Base-by-base conservation (phyloP, 2,888 invertebrate genomes). In the Yponomeuta malinellus region DNA sequence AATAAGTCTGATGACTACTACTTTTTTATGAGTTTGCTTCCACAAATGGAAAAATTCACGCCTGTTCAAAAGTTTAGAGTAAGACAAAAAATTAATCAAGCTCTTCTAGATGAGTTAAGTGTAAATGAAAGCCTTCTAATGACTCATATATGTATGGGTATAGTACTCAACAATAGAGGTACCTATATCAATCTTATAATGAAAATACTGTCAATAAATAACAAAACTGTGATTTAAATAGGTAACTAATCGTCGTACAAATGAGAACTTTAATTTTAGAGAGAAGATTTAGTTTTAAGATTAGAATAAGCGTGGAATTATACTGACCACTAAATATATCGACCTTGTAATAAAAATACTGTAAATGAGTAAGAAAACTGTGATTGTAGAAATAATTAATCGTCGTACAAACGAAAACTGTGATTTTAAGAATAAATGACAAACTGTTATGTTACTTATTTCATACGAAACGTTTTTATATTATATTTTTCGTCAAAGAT, bases 21-120 rank as follows among this genome's bases (percentile, higher is more conserved):
- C 75, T 76, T 77, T 74, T 75, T 77, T 74, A 67, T 74, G 75
- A 77, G 75, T 75, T 75, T 77, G 74, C 74, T 76, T 74, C 75
- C 75, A 71, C 75, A 74, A 74, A 75, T 77, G 75, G 76, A 77
- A 70, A 74, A 77, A 70, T 76, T 77, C 76, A 66, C 76, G 76
- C 75, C 76, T 75, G 75, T 76, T 65, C 77, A 77, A 77, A 78
- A 76, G 75, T 48, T 76, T 74, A 75, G 75, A 66, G 31, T 75
- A 71, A 77, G 75, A 78, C 76, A 76, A 75, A 74, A 77, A 64
- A 77, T 77, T 75, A 78, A 74, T 73, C 68, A 77, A 76, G 74
- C 74, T 74, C 63, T 75, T 75, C 75, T 75, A 73, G 71, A 78
- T 70, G 76, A 75, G 76, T 75, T 76, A 75, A 77, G 31, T 67